Percentiles rank a stretch among this genome's conserved stretches.
Evolutionary conservation across 1,140 invertebrate genomes (phyloP).

Genomic region (Steinernema feltiae): DNA sequence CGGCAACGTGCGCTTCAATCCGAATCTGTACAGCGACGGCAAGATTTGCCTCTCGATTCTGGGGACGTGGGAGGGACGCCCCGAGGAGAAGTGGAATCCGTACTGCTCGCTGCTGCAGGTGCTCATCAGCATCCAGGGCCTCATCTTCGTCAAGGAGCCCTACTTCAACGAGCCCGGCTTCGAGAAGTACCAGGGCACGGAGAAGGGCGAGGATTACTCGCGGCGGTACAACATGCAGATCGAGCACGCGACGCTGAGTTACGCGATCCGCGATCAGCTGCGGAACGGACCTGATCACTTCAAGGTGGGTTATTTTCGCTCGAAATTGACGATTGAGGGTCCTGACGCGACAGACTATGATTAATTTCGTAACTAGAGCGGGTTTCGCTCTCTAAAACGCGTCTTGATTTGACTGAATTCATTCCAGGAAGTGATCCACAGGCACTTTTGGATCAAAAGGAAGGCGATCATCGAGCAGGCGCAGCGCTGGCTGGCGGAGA

Average conservation of each 20-base stretch:
- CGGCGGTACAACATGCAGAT: slow-evolving; percentile 92
- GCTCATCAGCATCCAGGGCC: slow-evolving; percentile 80
- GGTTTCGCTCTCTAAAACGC: too few relatives aligned
- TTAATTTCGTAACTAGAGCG: too few relatives aligned
- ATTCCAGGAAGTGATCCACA: slow-evolving; percentile 72
- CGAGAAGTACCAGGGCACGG: slow-evolving; percentile 66
- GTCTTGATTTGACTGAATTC: too few relatives aligned
- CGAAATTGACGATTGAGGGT: too few relatives aligned
- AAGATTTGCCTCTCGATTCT: slow-evolving; percentile 68
- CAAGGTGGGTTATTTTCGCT: slow-evolving; percentile 34
- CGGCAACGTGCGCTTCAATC: slow-evolving; percentile 66
- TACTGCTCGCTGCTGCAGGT: slow-evolving; percentile 82
- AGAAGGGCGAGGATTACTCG: slow-evolving; percentile 57
- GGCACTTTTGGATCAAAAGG: slow-evolving; percentile 88
- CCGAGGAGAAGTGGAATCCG: slow-evolving; percentile 97
- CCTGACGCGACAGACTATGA: too few relatives aligned
- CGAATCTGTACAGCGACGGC: slow-evolving; percentile 66
- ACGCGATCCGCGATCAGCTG: slow-evolving; percentile 91
- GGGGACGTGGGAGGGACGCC: slow-evolving; percentile 88
- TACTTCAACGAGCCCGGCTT: slow-evolving; percentile 98
- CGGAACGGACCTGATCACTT: slow-evolving; percentile 67
- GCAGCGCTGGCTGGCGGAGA: slow-evolving; percentile 79
- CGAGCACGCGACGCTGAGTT: slow-evolving; percentile 84
- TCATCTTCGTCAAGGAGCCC: slow-evolving; percentile 88
- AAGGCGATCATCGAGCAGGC: slow-evolving; percentile 81